Base-by-base conservation (phyloP, 2,888 invertebrate species). In the Scaptomyza caliginosa region DNA sequence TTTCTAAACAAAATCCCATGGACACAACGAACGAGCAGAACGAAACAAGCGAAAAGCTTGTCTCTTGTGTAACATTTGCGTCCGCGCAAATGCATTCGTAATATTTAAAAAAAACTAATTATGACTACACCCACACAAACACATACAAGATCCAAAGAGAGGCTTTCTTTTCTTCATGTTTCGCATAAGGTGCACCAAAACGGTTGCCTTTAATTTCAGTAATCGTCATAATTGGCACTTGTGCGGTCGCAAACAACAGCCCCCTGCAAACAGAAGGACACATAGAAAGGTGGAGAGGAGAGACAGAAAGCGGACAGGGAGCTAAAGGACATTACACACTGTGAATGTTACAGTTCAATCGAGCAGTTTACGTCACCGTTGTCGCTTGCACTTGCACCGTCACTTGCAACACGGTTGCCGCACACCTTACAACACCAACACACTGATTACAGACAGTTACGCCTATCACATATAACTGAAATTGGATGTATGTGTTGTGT, bases 31-130 rank as follows among this genome's bases (percentile, higher is more conserved):
- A 46, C n/a, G 46, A 45, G n/a, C 28, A 8, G 19, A 32, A 6
- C n/a, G 6, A 30, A 45, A 19, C 19, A 11, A 24, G 5, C 39
- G 7, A 28, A 42, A 28, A 55, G 66, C 81, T 77, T 39, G 65
- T 84, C 87, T 86, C 70, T 66, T 39, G 81, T 63, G 74, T 74
- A 81, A 65, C 87, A 81, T 86, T 86, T 84, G 67, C 55, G 39
- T 8, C 24, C 24, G 52, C 63, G 59, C 50, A 64, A 49, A 34
- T 65, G 55, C 69, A 63, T 55, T 77, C 67, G 66, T 65, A 74
- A 63, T 50, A 74, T 50, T 48, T 36, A 7, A 24, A 57, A 57
- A 24, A 30, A 65, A 17, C 23, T 57, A 48, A 55, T 49, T 30
- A 43, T 17, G 30, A 11, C 13, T 17, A 26, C 13, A 34, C 7